These are phyloP conservation scores for Xiphydria camelus DNA, from an alignment of 2,888 invertebrate species.

Conservation along the genomic window DNA sequence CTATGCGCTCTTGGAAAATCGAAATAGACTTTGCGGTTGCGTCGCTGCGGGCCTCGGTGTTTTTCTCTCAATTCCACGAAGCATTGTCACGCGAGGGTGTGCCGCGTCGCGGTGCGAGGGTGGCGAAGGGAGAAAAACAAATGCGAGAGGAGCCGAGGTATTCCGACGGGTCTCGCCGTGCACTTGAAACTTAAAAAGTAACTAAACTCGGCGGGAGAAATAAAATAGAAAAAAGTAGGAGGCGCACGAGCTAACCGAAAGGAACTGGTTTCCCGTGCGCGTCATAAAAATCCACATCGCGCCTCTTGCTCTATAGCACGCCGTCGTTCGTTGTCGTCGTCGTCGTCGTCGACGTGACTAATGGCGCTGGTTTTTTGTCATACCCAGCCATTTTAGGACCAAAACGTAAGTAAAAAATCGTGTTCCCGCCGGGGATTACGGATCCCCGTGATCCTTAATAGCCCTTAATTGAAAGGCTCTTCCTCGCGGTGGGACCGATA, in stretches of 20 bases:
- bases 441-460: conserved; percentile 43
- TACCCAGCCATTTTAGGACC: conserved; percentile 15
- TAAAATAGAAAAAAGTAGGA: not conserved
- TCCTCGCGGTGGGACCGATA: no score
- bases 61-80: no score
- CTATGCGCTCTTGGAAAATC: no score
- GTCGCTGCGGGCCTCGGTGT: no score
- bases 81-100: no score
- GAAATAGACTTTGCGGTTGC: no score
- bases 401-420: conserved; percentile 36
- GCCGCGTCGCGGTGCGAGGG: no score
- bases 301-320: no score
- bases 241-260: conserved; percentile 26
- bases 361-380: conserved; percentile 25
- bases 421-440: conserved; percentile 37
- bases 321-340: no score
- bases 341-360: conserved; percentile 29
- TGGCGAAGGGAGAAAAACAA: no score
- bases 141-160: not conserved
- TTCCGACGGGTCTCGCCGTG: not conserved
- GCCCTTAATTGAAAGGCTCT: conserved; percentile 45
- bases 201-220: not conserved
- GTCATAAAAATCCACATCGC: conserved; percentile 42
- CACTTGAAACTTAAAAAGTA: not conserved
- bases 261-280: conserved; percentile 41